Percentiles rank a stretch among this genome's conserved stretches.
Evolutionary conservation across 2,113 vertebrate genomes (phyloP).

Genomic region (Copsychus sechellarum): DNA sequence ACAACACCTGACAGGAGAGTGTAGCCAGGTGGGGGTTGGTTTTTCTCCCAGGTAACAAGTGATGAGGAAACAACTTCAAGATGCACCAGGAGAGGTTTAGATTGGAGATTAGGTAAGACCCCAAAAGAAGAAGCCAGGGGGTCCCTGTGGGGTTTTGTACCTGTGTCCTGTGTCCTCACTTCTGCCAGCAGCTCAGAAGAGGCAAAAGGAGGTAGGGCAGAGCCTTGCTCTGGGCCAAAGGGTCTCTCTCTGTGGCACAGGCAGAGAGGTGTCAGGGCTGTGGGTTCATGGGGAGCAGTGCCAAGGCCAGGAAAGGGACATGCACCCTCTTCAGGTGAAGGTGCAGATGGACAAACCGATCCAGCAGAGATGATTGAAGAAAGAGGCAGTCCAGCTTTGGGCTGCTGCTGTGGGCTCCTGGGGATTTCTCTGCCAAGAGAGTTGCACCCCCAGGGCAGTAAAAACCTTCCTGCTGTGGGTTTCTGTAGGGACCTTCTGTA

Average conservation of each 20-base stretch:
- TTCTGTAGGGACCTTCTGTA: not conserved
- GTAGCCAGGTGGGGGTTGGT: too few relatives aligned
- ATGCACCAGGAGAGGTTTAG: not conserved
- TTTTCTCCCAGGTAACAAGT: not conserved
- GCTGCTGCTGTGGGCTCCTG: not conserved
- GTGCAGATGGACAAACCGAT: not conserved
- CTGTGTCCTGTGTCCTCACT: not conserved
- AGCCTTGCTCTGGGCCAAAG: not conserved
- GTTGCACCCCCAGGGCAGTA: not conserved
- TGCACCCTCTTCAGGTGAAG: not conserved
- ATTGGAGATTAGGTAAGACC: not conserved
- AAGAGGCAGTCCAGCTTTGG: not conserved
- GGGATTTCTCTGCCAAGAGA: not conserved
- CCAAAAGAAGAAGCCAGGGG: accelerated
- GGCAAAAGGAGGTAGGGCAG: not conserved
- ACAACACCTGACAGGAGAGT: not conserved
- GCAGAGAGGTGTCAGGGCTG: not conserved
- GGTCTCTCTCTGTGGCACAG: not conserved
- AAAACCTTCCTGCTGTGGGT: accelerated
- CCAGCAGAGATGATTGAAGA: not conserved
- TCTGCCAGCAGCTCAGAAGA: not conserved
- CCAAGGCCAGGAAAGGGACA: not conserved
- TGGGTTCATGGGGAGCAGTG: not conserved
- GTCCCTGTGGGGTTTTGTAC: not conserved
- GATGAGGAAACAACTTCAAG: not conserved